Conservation (phyloP, 2,113 vertebrate species). For the Acanthochromis polyacanthus region DNA sequence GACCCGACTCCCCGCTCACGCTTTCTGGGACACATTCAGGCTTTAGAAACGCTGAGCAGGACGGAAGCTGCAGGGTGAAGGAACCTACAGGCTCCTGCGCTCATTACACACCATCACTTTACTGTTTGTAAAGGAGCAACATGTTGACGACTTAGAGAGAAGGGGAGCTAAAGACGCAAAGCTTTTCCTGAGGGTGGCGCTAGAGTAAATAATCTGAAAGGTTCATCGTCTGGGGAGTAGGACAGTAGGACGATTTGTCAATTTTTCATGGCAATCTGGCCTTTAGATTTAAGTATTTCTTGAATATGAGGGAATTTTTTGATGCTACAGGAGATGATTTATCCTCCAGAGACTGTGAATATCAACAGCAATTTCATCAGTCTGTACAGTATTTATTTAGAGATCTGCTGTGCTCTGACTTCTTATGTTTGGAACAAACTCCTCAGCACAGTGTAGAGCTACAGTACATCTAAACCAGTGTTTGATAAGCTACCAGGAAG, state of each 20-base stretch:
- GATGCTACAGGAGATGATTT: too few species aligned
- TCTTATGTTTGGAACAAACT: too few species aligned
- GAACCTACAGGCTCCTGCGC: slow-evolving; percentile 2
- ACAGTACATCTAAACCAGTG: too few species aligned
- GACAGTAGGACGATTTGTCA: neutral
- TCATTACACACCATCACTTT: neutral
- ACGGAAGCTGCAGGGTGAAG: slow-evolving; percentile 7
- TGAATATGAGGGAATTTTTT: too few species aligned
- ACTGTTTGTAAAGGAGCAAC: neutral
- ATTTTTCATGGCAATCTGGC: too few species aligned
- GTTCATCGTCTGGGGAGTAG: slow-evolving; percentile 17
- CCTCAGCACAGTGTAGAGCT: too few species aligned
- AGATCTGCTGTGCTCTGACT: neutral
- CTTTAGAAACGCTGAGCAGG: slow-evolving; percentile 13
- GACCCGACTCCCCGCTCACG: slow-evolving; percentile 28
- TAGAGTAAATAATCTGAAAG: neutral
- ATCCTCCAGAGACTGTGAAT: too few species aligned
- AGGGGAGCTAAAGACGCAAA: neutral
- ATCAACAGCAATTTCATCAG: too few species aligned
- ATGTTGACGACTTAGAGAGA: neutral
- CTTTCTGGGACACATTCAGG: slow-evolving; percentile 30
- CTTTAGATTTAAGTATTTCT: too few species aligned
- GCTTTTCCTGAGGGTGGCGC: neutral
- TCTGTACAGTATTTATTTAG: too few species aligned
- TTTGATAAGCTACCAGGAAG: too few species aligned